Base-by-base conservation (phyloP, 1,140 invertebrate genomes). In the Drosophila nebulosa region DNA sequence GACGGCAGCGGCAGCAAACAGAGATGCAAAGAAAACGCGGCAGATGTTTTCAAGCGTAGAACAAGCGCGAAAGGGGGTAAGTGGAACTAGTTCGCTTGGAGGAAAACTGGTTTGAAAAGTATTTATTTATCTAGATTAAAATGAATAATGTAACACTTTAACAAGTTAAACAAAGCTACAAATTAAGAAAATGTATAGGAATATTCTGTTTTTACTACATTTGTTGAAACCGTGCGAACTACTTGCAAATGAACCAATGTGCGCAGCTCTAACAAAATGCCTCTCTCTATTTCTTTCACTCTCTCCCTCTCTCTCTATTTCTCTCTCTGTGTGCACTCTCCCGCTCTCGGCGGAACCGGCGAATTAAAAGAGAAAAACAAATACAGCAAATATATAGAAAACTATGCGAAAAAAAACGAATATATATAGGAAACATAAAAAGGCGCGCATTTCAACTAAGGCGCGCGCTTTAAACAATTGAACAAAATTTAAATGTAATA, bases 281-380 rank as follows among this genome's bases (percentile, higher is more conserved):
- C 14, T 16, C 51, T 14, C 51, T 27, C 51, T 53, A 32, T 32
- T 1, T 55, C 14, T 55, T 18, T 16, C 4, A 18, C 26, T n/a
- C n/a, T 30, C 16, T n/a, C 26, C 14, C 26, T 1, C 24, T 35
- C 68, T 27, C 52, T 52, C 26, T 1, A 18, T 35, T 65, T 27
- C 52, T 52, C 1, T 27, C 6, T 3, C 27, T 30, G 27, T 9
- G 27, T n/a, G n/a, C n/a, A n/a, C 55, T 6, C 62, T 65, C 62
- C 36, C 52, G 16, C 65, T 9, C 51, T 32, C 66, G 50, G 39
- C 57, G 39, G 50, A 75, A 75, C 73, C 73, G 73, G 73, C 73
- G 59, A 75, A 74, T 75, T 52, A 69, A 76, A 76, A 76, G 73
- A 69, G 72, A 75, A 88, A 86, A 86, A 86, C 83, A 88, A 86